Percentiles rank a stretch among this genome's conserved stretches.
phyloP scores from a whole-genome alignment of 1,140 invertebrate species.

The Eupristina koningsbergeri region DNA sequence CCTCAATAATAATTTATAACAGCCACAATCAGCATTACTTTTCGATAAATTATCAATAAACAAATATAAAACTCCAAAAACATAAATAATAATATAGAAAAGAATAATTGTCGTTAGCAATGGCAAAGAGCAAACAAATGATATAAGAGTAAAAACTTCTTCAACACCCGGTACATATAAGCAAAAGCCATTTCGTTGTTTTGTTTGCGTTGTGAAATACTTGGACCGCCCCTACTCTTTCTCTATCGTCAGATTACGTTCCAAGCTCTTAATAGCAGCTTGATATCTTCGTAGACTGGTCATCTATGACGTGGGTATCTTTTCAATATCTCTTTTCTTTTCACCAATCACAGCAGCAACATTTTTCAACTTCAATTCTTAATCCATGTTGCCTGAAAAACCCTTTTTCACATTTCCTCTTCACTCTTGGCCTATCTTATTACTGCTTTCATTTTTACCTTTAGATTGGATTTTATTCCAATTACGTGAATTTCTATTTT shows the following conservation, averaged over 20 bases:
- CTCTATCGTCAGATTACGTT: conserved; percentile 5
- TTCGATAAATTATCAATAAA: no score
- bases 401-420: neutral
- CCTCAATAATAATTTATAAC: no score
- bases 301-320: neutral
- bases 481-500: no score
- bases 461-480: neutral
- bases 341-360: neutral
- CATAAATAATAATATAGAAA: neutral
- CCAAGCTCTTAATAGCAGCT: neutral
- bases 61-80: no score
- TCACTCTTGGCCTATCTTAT: no score
- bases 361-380: no score
- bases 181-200: neutral
- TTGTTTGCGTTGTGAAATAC: conserved; percentile 25
- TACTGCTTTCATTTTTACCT: no score
- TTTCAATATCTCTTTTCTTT: neutral
- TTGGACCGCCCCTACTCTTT: conserved; percentile 24
- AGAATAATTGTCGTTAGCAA: no score
- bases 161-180: conserved; percentile 11
- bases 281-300: neutral
- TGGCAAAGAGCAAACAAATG: neutral
- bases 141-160: neutral
- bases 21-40: no score
- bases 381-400: no score